Conservation (phyloP, 2,888 invertebrate genomes). For the Ornithoptera priamus region DNA sequence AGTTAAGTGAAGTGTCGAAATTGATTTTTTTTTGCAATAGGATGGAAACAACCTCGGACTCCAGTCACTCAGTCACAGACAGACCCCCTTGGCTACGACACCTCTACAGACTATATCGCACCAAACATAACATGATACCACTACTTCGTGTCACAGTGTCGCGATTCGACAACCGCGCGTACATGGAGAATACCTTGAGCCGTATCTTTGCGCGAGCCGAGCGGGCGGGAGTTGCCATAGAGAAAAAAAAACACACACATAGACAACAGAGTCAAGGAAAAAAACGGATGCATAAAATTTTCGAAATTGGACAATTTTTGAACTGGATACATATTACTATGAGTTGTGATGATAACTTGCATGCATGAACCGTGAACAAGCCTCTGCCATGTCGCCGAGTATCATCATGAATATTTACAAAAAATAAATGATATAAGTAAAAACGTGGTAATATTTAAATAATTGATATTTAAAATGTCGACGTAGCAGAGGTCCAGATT, state of each 20-base stretch:
- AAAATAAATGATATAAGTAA: not conserved
- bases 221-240: conserved; percentile 84
- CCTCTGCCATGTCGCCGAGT: conserved; percentile 35
- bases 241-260: conserved; percentile 85
- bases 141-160: conserved; percentile 57
- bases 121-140: conserved; percentile 59
- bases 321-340: conserved; percentile 47
- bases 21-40: conserved; percentile 3
- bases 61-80: conserved; percentile 63
- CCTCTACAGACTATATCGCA: conserved; percentile 71
- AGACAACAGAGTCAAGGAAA: conserved; percentile 82
- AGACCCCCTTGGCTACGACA: conserved; percentile 80
- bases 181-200: conserved; percentile 70
- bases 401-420: not conserved
- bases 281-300: conserved; percentile 79
- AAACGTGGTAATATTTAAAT: not conserved
- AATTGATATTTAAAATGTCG: not conserved
- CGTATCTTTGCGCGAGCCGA: conserved; percentile 82
- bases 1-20: no score
- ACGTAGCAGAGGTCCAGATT: conserved; percentile 25
- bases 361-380: conserved; percentile 47
- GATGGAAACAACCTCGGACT: conserved; percentile 58
- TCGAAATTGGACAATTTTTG: conserved; percentile 36
- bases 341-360: conserved; percentile 49
- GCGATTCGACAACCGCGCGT: conserved; percentile 38